Evolutionary conservation across 2,113 vertebrate genomes (phyloP), one percentile per base, ranked within the genome.

Genomic region (Callaeas wilsoni): DNA sequence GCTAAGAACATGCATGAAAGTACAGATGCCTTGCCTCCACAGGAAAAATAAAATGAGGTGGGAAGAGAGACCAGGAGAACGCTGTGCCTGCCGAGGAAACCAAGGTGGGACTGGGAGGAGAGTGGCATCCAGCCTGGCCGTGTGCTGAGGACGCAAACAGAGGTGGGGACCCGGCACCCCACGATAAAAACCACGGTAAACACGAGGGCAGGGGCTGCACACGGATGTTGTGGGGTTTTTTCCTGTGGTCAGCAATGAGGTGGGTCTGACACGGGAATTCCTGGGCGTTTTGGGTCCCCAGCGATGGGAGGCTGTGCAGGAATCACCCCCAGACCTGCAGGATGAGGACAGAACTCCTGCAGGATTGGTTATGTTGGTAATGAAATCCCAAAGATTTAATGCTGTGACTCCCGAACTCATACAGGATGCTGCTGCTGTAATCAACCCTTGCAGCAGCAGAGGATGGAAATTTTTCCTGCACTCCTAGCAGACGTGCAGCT

Each of bases 121-220:
- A 44, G 57, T 27, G 30, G 22, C 10, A n/a, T 7, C 20, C 44
- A 59, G 3, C 19, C 67, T 37, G n/a, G 6, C 13, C 13, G 3
- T 3, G 26, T 5, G 12, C 49, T 50, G 19, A 39, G 17, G n/a
- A 4, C 15, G 35, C 20, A 75, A 25, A 37, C 35, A 39, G 1
- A 50, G 57, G 25, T 1, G 32, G 41, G 37, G 55, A n/a, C 33
- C 26, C 22, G 57, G 37, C n/a, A 85, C 2, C 25, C n/a, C 16
- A 15, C 4, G 26, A 14, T 5, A 17, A 47, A 27, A 16, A 33
- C 5, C 41, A 32, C 2, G 0, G 41, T 2, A 16, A 65, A 57
- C 12, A 10, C 1, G 1, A n/a, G 49, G 57, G 17, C 33, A 33
- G 20, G 32, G 46, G 19, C 69, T 75, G 41, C 59, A 35, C 1